Evolutionary conservation across 2,113 vertebrate genomes (phyloP), one percentile per base, ranked within the genome.

Genomic region (Solenodon paradoxus): DNA sequence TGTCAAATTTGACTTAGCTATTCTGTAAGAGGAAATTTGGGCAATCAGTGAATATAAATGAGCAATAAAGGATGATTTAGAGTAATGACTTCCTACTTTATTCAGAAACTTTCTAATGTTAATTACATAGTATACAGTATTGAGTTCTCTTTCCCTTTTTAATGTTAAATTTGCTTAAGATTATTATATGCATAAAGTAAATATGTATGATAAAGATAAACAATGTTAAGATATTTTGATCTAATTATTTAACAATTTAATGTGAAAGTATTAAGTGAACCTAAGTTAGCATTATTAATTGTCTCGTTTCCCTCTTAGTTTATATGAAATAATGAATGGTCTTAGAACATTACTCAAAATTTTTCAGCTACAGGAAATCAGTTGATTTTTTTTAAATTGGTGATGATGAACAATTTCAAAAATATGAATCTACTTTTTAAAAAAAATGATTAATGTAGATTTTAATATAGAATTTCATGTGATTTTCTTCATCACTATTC

Each of bases 351-450:
- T 45, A 20, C 30, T 71, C 68, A 69, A 12, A 63, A 40, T 66
- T 89, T 87, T 90, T 83, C 47, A 45, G 9, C 16, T 75, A 75
- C 16, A 94, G 30, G 40, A 93, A 88, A 8, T 72, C 9, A 88
- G 51, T 12, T 59, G n/a, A 72, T 81, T 42, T 81, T 89, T 80
- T 49, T 24, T 61, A 78, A 93, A 69, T 69, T 35, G 11, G 9
- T 92, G 11, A 64, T 68, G 93, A 51, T 63, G n/a, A 93, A 75
- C 3, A 93, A 32, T 72, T 57, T 24, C 11, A 57, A 35, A 95
- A 95, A 75, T 90, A 32, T 63, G 30, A 88, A 32, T 95, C 92
- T 93, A 71, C 59, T 90, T 96, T 93, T 94, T 71, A 28, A 94
- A 94, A 49, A 74, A 77, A 35, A 71, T 63, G 49, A 55, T 32